Conservation (phyloP, 1,140 invertebrate species). For the Trigoniulus corallinus region DNA sequence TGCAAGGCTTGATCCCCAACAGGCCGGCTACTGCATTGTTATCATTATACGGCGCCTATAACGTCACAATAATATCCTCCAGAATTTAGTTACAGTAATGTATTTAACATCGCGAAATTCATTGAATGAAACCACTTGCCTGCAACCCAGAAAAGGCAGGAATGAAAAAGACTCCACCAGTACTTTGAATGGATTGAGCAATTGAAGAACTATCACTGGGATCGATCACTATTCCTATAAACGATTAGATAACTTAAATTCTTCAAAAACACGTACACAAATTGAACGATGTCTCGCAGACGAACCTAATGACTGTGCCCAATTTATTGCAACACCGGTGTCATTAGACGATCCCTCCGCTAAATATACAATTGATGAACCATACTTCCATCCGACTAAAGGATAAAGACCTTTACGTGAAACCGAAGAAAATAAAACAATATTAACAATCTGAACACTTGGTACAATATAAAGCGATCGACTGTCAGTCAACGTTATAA, state of each 20-base stretch:
- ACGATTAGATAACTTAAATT: too few species aligned
- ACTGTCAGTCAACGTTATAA: too few species aligned
- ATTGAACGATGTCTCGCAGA: slow-evolving; percentile 11
- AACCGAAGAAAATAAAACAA: slow-evolving; percentile 8
- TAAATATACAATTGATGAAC: slow-evolving; percentile 44
- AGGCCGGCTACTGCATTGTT: slow-evolving; percentile 61
- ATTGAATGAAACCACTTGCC: slow-evolving; percentile 31
- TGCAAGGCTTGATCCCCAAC: slow-evolving; percentile 63
- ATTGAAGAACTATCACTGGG: slow-evolving; percentile 47
- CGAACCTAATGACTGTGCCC: slow-evolving; percentile 63
- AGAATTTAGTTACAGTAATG: too few species aligned
- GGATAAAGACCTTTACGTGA: slow-evolving; percentile 69
- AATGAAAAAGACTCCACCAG: slow-evolving; percentile 71
- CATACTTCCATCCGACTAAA: slow-evolving; percentile 55
- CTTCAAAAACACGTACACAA: slow-evolving; percentile 18
- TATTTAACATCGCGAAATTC: slow-evolving; percentile 1
- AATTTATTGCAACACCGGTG: slow-evolving; percentile 70
- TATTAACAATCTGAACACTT: neutral
- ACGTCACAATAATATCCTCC: slow-evolving; percentile 12
- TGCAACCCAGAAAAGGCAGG: slow-evolving; percentile 81
- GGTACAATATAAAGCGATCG: slow-evolving; percentile 1
- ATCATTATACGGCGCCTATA: slow-evolving; percentile 73
- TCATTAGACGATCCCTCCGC: slow-evolving; percentile 74
- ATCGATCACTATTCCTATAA: slow-evolving; percentile 49
- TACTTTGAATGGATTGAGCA: slow-evolving; percentile 50